These are phyloP conservation scores for Dastarcus helophoroides DNA, from an alignment of 2,888 invertebrate species.

Conservation along the genomic window DNA sequence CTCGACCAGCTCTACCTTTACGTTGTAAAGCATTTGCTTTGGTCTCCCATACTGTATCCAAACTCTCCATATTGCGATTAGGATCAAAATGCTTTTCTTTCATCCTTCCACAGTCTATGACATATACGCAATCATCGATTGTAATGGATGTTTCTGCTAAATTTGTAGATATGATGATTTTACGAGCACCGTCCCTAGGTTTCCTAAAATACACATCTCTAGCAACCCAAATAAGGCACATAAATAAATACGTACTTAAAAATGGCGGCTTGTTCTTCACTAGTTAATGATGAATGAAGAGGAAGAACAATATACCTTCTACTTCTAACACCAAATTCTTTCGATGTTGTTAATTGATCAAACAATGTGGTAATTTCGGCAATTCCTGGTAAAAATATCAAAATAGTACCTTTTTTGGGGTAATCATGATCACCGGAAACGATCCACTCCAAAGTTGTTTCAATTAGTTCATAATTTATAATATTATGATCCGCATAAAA, in stretches of 20 bases:
- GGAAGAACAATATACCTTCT: slow-evolving; percentile 66
- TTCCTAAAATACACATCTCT: slow-evolving; percentile 41
- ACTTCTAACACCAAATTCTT: slow-evolving; percentile 48
- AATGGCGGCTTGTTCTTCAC: slow-evolving; percentile 70
- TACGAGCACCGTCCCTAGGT: slow-evolving; percentile 58
- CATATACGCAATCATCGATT: slow-evolving; percentile 91
- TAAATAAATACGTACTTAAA: slow-evolving; percentile 39
- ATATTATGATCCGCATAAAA: slow-evolving; percentile 66
- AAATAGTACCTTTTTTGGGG: slow-evolving; percentile 61
- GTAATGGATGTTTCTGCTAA: slow-evolving; percentile 94
- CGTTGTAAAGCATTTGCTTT: slow-evolving; percentile 83
- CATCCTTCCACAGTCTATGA: slow-evolving; percentile 85
- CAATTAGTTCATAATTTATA: slow-evolving; percentile 68
- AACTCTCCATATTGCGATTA: slow-evolving; percentile 75
- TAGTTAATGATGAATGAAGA: slow-evolving; percentile 73
- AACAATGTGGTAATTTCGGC: slow-evolving; percentile 64
- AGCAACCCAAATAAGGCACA: slow-evolving; percentile 5
- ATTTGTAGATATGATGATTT: slow-evolving; percentile 84
- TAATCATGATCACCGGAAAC: slow-evolving; percentile 56
- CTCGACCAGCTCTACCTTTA: slow-evolving; percentile 82
- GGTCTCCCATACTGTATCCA: slow-evolving; percentile 84
- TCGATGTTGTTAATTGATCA: slow-evolving; percentile 55
- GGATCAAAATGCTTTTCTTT: slow-evolving; percentile 78
- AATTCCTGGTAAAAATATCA: slow-evolving; percentile 70
- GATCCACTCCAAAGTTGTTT: slow-evolving; percentile 57